Base-by-base conservation (phyloP, 2,113 vertebrate genomes). In the Hyperopisus bebe region DNA sequence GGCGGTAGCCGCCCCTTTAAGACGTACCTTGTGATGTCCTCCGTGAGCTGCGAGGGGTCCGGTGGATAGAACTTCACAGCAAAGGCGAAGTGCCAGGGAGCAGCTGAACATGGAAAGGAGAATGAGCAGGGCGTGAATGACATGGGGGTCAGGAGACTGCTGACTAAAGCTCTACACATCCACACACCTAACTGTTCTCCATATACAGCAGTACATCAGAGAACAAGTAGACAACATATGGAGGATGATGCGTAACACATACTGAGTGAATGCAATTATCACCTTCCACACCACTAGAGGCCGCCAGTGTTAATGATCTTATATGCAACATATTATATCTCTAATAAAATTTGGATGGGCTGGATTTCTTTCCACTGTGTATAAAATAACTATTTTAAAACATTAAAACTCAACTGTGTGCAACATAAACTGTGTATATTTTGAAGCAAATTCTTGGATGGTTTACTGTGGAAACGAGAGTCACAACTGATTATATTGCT, bases 51-150 rank as follows among this genome's bases (percentile, higher is more conserved):
- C 55, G 98, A 97, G 55, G 98, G 98, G 89, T 99, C 98, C 50
- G 98, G 98, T 50, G 98, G 98, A 93, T 99, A 99, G 94, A 99
- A 99, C 95, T 99, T 99, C 91, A 99, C 98, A 0, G 97, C 96
- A 88, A 98, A 99, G 89, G 96, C 95, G 9, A 99, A 98, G 92
- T 98, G 95, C 98, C 98, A 99, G 5, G 95, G 94, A 90, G 97
- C 97, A 1, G 97, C 98, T 98, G 92, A 66, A 55, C 87, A 87
- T 7, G 70, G 80, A n/a, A 39, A 15, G 85, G 50, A 51, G 85
- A 17, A 51, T 19, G n/a, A 51, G 19, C 19, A 53, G 85, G 48
- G 10, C 5, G 44, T 51, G 46, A 53, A 51, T 13, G 85, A 46
- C 19, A 46, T 5, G 2, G 44, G 42, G 82, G 44, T 9, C 77